These are phyloP conservation scores for Euzetes globulus DNA, from an alignment of 2,888 invertebrate genomes.

Conservation along the genomic window DNA sequence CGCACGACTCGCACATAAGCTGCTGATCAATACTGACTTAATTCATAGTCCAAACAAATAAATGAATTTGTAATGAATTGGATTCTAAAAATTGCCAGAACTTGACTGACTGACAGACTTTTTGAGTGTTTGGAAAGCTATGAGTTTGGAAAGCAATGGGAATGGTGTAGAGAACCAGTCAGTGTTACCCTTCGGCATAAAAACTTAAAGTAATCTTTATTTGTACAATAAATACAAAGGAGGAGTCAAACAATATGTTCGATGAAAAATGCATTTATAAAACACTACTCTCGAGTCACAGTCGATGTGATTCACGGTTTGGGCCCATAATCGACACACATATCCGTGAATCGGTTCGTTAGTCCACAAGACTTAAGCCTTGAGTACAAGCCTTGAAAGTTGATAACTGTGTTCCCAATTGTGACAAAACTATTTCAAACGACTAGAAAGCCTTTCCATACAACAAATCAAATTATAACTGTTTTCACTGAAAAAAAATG, in stretches of 20 bases:
- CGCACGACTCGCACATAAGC: not conserved
- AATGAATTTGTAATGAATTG: not conserved
- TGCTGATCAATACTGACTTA: not conserved
- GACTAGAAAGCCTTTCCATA: not conserved
- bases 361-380: not conserved
- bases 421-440: too few relatives aligned
- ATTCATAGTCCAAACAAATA: not conserved
- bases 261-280: not conserved
- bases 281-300: constrained; percentile 3
- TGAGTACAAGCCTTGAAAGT: constrained; percentile 2
- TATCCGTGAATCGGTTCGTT: constrained; percentile 16
- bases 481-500: not conserved
- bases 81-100: not conserved
- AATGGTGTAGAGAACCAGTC: constrained; percentile 13
- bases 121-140: not conserved
- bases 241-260: constrained; percentile 19
- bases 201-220: constrained; percentile 15
- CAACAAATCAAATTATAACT: not conserved
- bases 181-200: constrained; percentile 10
- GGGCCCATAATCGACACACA: constrained; percentile 11
- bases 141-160: not conserved
- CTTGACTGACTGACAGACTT: constrained; percentile 1
- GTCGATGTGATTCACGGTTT: constrained; percentile 13
- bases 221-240: constrained; percentile 23
- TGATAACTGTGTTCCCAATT: too few relatives aligned